Conservation (phyloP, 2,888 invertebrate genomes). For the Drosophila neonasuta region DNA sequence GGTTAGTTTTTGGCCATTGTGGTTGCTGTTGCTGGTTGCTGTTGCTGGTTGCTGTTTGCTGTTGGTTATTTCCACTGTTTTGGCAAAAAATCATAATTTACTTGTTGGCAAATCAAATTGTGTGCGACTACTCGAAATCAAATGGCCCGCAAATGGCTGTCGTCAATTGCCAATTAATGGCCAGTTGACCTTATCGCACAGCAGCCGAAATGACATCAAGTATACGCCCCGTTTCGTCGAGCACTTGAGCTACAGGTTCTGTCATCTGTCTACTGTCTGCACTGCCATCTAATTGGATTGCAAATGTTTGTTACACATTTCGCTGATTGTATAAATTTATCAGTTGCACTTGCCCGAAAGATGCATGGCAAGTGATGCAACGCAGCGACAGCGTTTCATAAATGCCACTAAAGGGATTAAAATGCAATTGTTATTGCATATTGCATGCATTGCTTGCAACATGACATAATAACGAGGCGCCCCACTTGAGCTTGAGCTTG, state of each 20-base stretch:
- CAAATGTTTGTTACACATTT: slow-evolving; percentile 44
- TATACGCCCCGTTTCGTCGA: slow-evolving; percentile 54
- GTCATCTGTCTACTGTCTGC: slow-evolving; percentile 4
- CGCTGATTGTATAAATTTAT: slow-evolving; percentile 50
- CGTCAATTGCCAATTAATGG: slow-evolving; percentile 75
- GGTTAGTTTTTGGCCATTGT: slow-evolving; percentile 54
- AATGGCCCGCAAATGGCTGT: slow-evolving; percentile 67
- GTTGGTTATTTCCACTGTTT: slow-evolving; percentile 33
- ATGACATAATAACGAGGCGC: slow-evolving; percentile 26
- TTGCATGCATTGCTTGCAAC: slow-evolving; percentile 29
- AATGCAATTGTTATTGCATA: slow-evolving; percentile 23
- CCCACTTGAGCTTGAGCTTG: slow-evolving; percentile 71
- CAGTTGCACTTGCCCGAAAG: slow-evolving; percentile 11
- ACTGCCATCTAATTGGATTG: slow-evolving; percentile 63
- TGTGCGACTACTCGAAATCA: slow-evolving; percentile 55
- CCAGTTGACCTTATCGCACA: slow-evolving; percentile 68
- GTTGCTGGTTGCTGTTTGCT: slow-evolving; percentile 9
- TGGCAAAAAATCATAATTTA: slow-evolving; percentile 69
- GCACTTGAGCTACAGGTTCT: slow-evolving; percentile 13
- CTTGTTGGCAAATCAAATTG: slow-evolving; percentile 74
- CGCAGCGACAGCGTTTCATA: slow-evolving; percentile 22
- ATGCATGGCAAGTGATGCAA: slow-evolving; percentile 53
- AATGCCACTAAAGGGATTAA: slow-evolving; percentile 59
- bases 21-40: too few relatives aligned
- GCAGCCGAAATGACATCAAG: slow-evolving; percentile 41